These are phyloP conservation scores for Drosophila repletoides DNA, from an alignment of 1,140 invertebrate species.

Conservation along the genomic window DNA sequence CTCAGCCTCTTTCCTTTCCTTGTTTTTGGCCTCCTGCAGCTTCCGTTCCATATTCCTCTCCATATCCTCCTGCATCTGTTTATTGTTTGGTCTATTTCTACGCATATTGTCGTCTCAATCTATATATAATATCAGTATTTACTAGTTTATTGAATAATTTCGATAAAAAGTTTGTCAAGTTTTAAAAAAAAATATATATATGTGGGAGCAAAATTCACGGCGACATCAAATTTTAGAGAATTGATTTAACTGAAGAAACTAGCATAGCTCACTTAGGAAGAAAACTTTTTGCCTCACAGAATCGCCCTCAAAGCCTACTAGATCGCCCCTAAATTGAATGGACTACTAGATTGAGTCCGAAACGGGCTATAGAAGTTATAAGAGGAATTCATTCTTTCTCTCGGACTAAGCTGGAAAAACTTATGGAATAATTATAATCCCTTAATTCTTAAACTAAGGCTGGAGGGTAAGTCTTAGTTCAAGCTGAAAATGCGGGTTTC, in stretches of 20 bases:
- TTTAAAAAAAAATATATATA: not conserved
- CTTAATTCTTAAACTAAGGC: too few species aligned
- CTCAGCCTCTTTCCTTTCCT: not conserved
- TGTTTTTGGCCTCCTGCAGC: conserved; percentile 2
- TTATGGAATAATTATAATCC: too few species aligned
- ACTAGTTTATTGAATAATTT: not conserved
- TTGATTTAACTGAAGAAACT: not conserved
- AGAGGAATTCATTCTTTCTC: too few species aligned
- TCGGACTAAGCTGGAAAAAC: too few species aligned
- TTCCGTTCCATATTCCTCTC: conserved; percentile 16
- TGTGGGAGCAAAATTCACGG: not conserved
- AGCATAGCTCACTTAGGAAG: not conserved
- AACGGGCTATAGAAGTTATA: too few species aligned
- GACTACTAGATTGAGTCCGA: too few species aligned
- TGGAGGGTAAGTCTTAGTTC: too few species aligned
- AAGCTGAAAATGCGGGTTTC: too few species aligned
- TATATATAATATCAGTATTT: not conserved
- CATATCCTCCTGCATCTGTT: not conserved
- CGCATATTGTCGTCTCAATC: conserved; percentile 1
- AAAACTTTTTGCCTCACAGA: too few species aligned
- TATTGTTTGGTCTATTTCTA: not conserved
- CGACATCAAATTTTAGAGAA: not conserved
- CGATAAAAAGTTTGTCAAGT: not conserved
- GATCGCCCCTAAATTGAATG: too few species aligned
- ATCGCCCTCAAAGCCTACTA: too few species aligned